These are phyloP conservation scores for Bombus superbus DNA, from an alignment of 1,140 invertebrate species.

Conservation along the genomic window DNA sequence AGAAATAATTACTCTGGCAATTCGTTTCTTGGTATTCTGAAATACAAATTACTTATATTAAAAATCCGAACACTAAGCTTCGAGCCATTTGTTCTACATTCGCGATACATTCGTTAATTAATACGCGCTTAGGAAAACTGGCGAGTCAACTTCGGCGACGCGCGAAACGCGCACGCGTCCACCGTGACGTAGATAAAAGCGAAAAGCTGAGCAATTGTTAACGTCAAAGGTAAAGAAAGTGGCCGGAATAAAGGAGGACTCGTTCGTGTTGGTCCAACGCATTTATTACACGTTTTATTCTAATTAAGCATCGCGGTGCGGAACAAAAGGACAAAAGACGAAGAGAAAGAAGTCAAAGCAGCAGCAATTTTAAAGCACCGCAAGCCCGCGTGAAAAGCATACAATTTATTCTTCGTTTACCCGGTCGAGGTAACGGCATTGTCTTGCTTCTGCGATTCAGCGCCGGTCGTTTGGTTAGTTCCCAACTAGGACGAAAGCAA, in stretches of 20 bases:
- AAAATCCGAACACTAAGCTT: neutral
- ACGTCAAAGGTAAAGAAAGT: neutral
- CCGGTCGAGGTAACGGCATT: slow-evolving; percentile 4
- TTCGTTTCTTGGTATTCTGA: neutral
- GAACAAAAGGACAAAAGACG: neutral
- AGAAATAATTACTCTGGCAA: neutral
- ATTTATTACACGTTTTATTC: slow-evolving; percentile 34
- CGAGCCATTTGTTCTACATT: neutral
- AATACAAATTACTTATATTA: neutral
- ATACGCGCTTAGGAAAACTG: neutral
- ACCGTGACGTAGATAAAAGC: neutral
- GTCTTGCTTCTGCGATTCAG: neutral
- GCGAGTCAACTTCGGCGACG: neutral
- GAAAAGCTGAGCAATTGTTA: neutral
- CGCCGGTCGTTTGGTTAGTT: neutral
- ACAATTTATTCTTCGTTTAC: slow-evolving; percentile 48
- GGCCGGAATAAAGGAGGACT: neutral
- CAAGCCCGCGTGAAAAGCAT: slow-evolving; percentile 25
- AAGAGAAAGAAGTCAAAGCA: neutral
- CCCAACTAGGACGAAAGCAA: slow-evolving; percentile 7
- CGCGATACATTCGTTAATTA: neutral
- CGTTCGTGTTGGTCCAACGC: neutral
- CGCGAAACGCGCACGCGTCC: neutral
- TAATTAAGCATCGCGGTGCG: slow-evolving; percentile 20
- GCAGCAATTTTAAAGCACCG: slow-evolving; percentile 23